Evolutionary conservation across 2,888 invertebrate genomes (phyloP).

Genomic region (Baccha elongata): DNA sequence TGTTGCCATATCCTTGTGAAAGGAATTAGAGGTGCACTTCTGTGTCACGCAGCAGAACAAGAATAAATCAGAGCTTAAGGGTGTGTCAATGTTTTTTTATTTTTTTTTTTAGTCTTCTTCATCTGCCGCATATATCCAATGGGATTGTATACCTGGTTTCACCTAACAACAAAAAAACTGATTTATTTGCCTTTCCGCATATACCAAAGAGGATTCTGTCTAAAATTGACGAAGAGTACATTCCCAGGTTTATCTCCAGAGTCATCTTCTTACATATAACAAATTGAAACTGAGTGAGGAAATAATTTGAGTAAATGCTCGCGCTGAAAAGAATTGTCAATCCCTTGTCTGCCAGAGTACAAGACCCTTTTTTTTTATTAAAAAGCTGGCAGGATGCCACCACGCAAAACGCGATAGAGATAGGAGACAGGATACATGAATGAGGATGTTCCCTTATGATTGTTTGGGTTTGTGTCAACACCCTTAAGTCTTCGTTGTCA

Average conservation of each 20-base stretch:
- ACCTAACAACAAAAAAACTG: slow-evolving; percentile 39
- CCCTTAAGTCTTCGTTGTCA: slow-evolving; percentile 18
- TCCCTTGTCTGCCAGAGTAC: slow-evolving; percentile 21
- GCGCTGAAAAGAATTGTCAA: slow-evolving; percentile 49
- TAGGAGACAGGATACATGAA: slow-evolving; percentile 1
- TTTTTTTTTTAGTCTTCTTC: background rate
- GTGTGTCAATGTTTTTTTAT: slow-evolving; percentile 29
- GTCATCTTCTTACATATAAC: slow-evolving; percentile 4
- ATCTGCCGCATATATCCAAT: slow-evolving; percentile 9
- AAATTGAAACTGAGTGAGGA: slow-evolving; percentile 42
- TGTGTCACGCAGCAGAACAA: slow-evolving; percentile 32
- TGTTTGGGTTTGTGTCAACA: slow-evolving; percentile 23
- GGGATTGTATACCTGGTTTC: slow-evolving; percentile 27
- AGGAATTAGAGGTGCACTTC: background rate
- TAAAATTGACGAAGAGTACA: slow-evolving; percentile 12
- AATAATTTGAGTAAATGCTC: slow-evolving; percentile 69
- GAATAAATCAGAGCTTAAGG: slow-evolving; percentile 45
- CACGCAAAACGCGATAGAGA: slow-evolving; percentile 4
- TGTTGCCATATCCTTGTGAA: background rate
- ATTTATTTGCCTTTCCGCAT: slow-evolving; percentile 50
- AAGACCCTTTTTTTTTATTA: slow-evolving; percentile 22
- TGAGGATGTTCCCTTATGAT: background rate
- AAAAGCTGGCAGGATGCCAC: slow-evolving; percentile 53
- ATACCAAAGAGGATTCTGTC: slow-evolving; percentile 41
- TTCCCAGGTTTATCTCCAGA: background rate